Base-by-base conservation (phyloP, 2,888 invertebrate species). In the Allophyes oxyacanthae region DNA sequence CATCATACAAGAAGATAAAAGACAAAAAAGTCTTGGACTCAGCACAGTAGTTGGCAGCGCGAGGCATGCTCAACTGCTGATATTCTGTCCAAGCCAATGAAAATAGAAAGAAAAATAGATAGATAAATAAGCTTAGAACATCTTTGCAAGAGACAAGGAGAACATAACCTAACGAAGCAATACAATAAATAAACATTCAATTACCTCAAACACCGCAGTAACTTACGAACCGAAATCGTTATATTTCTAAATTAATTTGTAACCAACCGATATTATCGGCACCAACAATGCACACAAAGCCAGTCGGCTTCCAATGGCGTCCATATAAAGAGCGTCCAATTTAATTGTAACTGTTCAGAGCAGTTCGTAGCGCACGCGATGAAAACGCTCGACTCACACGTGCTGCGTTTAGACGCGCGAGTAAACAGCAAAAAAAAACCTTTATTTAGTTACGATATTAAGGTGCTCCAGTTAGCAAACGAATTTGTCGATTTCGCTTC, bases 291-390 rank as follows among this genome's bases (percentile, higher is more conserved):
- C 61, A 70, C 70, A 69, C 72, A 67, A 64, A 67, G 60, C 65
- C 41, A 48, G 72, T 65, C 73, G 81, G 77, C 69, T 69, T 73
- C 74, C 74, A 78, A 77, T 66, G 65, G 71, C 62, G 64, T 59
- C 79, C 82, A 63, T 78, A 77, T 82, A 83, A 75, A 84, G 82
- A 73, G 77, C 73, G 63, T 75, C 81, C 78, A 83, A 81, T 85
- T 83, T 86, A 85, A 82, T 82, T 81, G 79, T 77, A 74, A 78
- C 73, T 74, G 79, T 77, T 66, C 64, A 52, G 63, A 54, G 62
- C 59, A 67, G 74, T 72, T 78, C 77, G 81, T 81, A 79, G 69
- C 64, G 79, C 86, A 86, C 85, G 86, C 85, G 78, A 86, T 78
- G 50, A 43, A 6, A 42, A 42, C 44, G 63, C 53, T 3, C 9